Base-by-base conservation (phyloP, 2,888 invertebrate species). In the Flabesymbios commensalis region DNA sequence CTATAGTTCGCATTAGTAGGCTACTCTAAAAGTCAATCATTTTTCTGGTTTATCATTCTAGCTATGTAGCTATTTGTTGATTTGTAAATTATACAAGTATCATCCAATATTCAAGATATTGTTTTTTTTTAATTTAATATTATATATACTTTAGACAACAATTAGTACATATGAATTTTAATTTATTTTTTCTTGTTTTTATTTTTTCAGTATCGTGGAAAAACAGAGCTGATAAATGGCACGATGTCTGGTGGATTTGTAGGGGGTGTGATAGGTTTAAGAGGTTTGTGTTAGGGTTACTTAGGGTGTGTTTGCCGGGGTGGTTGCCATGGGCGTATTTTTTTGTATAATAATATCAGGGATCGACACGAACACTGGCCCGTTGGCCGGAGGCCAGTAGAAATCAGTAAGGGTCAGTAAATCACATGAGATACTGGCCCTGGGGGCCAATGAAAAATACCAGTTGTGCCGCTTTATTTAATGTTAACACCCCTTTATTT, bases 221-320 rank as follows among this genome's bases (percentile, higher is more conserved):
- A 94, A 80, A 90, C 90, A 33, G 98, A 99, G 81, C 94, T 98
- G 93, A 91, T 90, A 76, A 99, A 99, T 86, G 96, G 95, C 1
- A 95, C 95, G 0, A 90, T 93, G 78, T 94, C 96, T 58, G 97
- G 97, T 43, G 96, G 88, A 43, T 87, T 96, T 10, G 96, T 95
- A 22, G 99, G 99, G 51, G 98, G 96, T 36, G 82, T 96, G 36
- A 91, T 87, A 29, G 87, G 87, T 5, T 71, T 87, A 14, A 77
- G 87, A 78, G 84, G 84, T 84, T 2, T 45, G 51, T 26, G 1
- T 32, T 48, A 10, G 17, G 39, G 14, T 3, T 57, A 7, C 31
- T 45, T 24, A 10, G 14, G 24, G 7, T 31, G 7, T 32, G 28
- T 22, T 31, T 31, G 14, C 14, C 39, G 10, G 17, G 17, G 39